Percentiles rank a stretch among this genome's conserved stretches.
Evolutionary conservation across 2,888 invertebrate species (phyloP).

Genomic region (Cheilosia pagana): DNA sequence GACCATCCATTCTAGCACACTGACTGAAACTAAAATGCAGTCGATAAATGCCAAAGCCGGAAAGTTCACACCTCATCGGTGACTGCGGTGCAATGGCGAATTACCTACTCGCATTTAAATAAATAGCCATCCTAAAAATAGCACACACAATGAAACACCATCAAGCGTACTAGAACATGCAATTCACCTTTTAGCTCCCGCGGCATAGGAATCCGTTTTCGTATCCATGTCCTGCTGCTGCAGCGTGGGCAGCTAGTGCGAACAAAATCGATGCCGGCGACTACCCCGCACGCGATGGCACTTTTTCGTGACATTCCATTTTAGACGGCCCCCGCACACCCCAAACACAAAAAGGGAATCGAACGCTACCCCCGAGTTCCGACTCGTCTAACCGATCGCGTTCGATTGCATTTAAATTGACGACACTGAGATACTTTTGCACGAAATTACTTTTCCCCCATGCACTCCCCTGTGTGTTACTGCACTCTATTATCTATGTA

Average conservation of each 20-base stretch:
- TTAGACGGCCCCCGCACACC: constrained; percentile 24
- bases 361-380: not conserved
- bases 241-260: constrained; percentile 9
- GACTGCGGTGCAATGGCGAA: constrained; percentile 15
- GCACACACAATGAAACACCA: not conserved
- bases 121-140: constrained; percentile 49
- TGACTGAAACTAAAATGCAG: constrained; percentile 20
- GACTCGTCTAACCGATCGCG: constrained; percentile 39
- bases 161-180: constrained; percentile 31
- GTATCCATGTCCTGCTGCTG: constrained; percentile 60
- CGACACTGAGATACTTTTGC: constrained; percentile 27
- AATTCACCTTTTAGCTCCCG: constrained; percentile 63
- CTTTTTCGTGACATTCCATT: constrained; percentile 65
- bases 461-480: constrained; percentile 15
- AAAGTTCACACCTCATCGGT: constrained; percentile 63
- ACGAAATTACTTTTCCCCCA: constrained; percentile 34
- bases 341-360: not conserved
- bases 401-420: constrained; percentile 25
- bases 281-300: constrained; percentile 40
- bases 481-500: constrained; percentile 40
- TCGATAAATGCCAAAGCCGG: constrained; percentile 61
- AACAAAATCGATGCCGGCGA: constrained; percentile 45
- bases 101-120: constrained; percentile 17
- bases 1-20: not conserved
- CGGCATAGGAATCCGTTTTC: constrained; percentile 36